Conservation (phyloP, 1,140 invertebrate genomes). For the Eulimnadia texana region DNA sequence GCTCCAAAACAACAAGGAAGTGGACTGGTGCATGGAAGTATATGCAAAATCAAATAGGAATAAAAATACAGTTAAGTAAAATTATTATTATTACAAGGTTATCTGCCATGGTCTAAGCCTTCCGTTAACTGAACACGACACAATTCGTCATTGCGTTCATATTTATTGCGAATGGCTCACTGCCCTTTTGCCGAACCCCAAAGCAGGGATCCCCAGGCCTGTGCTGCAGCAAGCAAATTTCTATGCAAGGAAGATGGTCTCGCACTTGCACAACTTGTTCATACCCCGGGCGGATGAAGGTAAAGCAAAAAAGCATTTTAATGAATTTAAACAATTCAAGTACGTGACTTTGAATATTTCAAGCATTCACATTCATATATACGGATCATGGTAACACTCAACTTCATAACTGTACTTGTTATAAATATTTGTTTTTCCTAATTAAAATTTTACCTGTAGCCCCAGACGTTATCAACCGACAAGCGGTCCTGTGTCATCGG, state of each 20-base stretch:
- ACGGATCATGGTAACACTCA: neutral
- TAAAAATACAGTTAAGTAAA: neutral
- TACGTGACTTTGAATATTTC: too few relatives aligned
- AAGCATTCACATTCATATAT: constrained; percentile 9
- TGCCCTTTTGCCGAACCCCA: constrained; percentile 62
- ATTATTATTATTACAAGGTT: constrained; percentile 37
- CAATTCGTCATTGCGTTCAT: constrained; percentile 87
- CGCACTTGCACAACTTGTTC: constrained; percentile 89
- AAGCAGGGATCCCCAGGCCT: constrained; percentile 67
- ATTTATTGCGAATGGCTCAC: constrained; percentile 95
- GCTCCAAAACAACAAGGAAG: constrained; percentile 41
- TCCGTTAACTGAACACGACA: constrained; percentile 78
- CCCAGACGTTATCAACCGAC: constrained; percentile 73
- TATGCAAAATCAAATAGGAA: constrained; percentile 8
- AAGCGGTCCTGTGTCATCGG: constrained; percentile 88
- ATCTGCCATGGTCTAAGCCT: constrained; percentile 83
- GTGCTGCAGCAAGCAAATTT: constrained; percentile 77
- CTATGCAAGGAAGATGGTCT: constrained; percentile 80
- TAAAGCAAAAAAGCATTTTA: too few relatives aligned
- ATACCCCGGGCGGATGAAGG: constrained; percentile 82
- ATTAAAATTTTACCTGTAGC: too few relatives aligned
- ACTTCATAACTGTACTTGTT: neutral
- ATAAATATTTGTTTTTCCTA: constrained; percentile 18
- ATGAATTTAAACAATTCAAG: too few relatives aligned
- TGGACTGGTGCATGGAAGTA: constrained; percentile 79